A percentile compares a stretch with the other conserved stretches of the same genome.
These are phyloP conservation scores for Drosophila punjabiensis DNA, from an alignment of 1,140 invertebrate species.

Conservation along the genomic window DNA sequence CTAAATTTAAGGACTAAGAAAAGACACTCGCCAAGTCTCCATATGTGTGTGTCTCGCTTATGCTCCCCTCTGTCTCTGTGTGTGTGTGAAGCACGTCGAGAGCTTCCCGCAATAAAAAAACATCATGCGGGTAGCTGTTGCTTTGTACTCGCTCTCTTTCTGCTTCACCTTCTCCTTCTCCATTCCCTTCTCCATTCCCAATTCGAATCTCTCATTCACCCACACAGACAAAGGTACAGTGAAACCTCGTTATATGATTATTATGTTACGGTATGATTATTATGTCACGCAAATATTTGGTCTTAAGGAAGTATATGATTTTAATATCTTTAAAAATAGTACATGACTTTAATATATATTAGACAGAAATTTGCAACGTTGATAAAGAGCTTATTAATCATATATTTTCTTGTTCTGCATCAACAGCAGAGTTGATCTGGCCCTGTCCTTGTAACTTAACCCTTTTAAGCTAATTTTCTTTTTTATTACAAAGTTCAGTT, in stretches of 20 bases:
- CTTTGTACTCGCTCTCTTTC: slow-evolving; percentile 19
- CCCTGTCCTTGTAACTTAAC: too few species aligned
- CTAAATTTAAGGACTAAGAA: slow-evolving; percentile 64
- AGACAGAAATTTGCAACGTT: too few species aligned
- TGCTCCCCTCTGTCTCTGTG: neutral
- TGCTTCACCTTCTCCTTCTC: neutral
- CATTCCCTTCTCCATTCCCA: neutral
- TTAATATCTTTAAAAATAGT: too few species aligned
- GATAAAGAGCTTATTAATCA: too few species aligned
- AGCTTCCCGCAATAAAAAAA: slow-evolving; percentile 43
- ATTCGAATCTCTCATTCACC: neutral
- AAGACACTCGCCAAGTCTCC: slow-evolving; percentile 22
- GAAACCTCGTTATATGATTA: neutral
- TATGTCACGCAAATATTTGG: too few species aligned
- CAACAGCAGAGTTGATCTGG: too few species aligned
- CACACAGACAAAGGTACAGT: neutral
- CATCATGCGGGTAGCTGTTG: slow-evolving; percentile 57
- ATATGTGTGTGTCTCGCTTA: neutral
- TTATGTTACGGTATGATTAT: too few species aligned
- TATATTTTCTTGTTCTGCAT: too few species aligned
- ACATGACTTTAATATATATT: too few species aligned
- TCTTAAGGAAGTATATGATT: too few species aligned
- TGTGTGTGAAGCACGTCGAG: slow-evolving; percentile 24
- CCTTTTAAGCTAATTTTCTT: too few species aligned
- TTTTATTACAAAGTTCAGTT: too few species aligned